phyloP scores from a whole-genome alignment of 2,888 invertebrate species.

The Lissonota sp. region DNA sequence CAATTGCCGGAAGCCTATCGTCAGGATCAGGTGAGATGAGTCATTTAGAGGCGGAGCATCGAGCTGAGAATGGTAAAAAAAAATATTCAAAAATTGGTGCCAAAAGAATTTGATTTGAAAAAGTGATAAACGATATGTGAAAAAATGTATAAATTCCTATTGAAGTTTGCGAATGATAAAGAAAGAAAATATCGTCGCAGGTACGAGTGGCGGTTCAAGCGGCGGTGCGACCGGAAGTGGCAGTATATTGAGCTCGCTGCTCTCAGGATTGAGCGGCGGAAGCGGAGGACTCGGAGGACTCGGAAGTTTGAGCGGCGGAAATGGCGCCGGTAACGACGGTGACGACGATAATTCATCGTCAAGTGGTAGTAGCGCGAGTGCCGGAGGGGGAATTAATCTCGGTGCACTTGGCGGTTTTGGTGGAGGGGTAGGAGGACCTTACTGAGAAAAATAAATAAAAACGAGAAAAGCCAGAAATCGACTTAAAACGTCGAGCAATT shows the following conservation, averaged over 20 bases:
- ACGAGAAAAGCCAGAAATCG: conserved; percentile 22
- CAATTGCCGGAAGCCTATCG: conserved; percentile 86
- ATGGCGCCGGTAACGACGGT: conserved; percentile 55
- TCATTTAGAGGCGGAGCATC: conserved; percentile 50
- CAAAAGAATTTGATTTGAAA: background rate
- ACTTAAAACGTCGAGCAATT: conserved; percentile 2
- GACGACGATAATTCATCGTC: conserved; percentile 52
- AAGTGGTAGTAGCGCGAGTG: conserved; percentile 58
- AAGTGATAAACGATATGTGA: background rate
- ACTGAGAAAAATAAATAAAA: conserved; percentile 62
- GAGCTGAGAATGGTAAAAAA: conserved; percentile 46
- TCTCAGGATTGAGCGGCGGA: conserved; percentile 69
- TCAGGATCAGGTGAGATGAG: conserved; percentile 81
- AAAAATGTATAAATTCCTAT: too few relatives aligned
- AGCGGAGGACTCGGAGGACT: conserved; percentile 67
- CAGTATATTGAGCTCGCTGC: conserved; percentile 66
- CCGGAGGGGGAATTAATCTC: conserved; percentile 72
- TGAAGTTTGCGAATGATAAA: background rate
- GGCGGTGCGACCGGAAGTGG: conserved; percentile 68
- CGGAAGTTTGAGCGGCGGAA: conserved; percentile 59
- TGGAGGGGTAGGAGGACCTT: conserved; percentile 72
- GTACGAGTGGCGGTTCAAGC: conserved; percentile 61
- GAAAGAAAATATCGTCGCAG: conserved; percentile 38
- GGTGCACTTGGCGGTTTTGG: conserved; percentile 76
- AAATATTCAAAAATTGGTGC: background rate